Evolutionary conservation across 2,888 invertebrate species (phyloP).

Genomic region (Anodontia alba): DNA sequence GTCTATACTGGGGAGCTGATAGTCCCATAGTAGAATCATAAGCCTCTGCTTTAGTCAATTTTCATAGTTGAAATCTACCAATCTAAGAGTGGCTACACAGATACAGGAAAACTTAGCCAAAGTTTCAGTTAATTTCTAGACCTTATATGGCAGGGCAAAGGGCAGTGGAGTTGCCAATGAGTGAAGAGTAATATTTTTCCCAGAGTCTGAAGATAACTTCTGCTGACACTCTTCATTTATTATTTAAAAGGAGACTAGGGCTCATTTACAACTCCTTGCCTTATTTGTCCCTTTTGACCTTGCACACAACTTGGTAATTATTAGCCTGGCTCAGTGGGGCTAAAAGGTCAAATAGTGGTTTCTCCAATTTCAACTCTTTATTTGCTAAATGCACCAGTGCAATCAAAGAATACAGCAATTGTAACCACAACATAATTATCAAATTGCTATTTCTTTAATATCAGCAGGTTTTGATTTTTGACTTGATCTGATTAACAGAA

Average conservation of each 20-base stretch:
- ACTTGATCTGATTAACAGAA: not conserved
- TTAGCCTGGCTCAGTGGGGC: not conserved
- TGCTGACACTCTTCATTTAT: constrained; percentile 4
- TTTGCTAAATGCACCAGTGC: constrained; percentile 11
- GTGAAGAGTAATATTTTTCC: not conserved
- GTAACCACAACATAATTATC: not conserved
- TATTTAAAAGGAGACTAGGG: not conserved
- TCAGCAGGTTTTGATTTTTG: not conserved
- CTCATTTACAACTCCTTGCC: not conserved
- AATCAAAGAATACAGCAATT: not conserved
- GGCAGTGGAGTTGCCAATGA: no score
- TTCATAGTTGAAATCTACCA: no score
- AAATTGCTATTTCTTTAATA: not conserved
- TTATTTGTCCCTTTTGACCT: not conserved
- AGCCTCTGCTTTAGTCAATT: no score
- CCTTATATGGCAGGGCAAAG: no score
- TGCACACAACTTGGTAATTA: not conserved
- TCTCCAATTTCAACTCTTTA: constrained; percentile 3
- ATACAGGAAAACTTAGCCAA: no score
- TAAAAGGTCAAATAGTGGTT: not conserved
- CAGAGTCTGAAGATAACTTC: not conserved
- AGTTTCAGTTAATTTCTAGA: no score
- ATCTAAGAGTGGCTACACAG: no score
- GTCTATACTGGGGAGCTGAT: no score
- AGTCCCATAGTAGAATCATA: no score